Conservation (phyloP, 92 coral and sea anemone genomes). For the Paramuricea clavata region DNA sequence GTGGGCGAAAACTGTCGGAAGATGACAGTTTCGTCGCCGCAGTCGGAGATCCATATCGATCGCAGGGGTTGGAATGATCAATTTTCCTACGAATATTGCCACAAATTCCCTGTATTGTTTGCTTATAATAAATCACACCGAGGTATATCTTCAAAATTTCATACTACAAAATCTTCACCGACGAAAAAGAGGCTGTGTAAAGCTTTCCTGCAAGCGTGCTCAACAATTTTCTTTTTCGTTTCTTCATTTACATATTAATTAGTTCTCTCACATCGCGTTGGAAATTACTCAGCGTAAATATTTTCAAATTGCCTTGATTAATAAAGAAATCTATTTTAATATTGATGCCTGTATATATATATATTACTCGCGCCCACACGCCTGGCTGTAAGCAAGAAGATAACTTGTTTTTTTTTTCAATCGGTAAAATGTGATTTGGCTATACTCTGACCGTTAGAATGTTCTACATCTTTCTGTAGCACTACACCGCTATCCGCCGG, state of each 20-base stretch:
- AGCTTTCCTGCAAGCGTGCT: not conserved
- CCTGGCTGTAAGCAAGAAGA: not conserved
- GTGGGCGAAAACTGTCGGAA: constrained; percentile 27
- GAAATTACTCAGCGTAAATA: not conserved
- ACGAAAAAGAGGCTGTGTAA: not conserved
- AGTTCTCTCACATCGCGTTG: not conserved
- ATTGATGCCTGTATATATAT: not conserved
- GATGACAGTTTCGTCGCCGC: not conserved
- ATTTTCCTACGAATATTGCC: not conserved
- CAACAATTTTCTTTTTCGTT: not conserved
- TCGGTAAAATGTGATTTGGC: not conserved
- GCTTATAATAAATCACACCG: not conserved
- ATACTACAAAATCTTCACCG: too few species aligned
- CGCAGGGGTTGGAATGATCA: not conserved
- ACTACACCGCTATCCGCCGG: too few species aligned
- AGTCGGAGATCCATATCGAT: not conserved
- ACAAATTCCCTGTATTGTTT: not conserved
- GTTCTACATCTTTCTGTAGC: too few species aligned
- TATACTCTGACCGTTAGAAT: not conserved
- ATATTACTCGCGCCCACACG: not conserved
- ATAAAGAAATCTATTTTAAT: constrained; percentile 1
- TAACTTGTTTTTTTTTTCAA: not conserved
- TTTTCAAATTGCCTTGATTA: constrained; percentile 4
- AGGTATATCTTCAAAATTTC: not conserved
- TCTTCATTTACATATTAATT: not conserved